A percentile compares a stretch with the other conserved stretches of the same genome.
These are phyloP conservation scores for Brachionus plicatilis DNA, from an alignment of 1,140 invertebrate species.

Conservation along the genomic window DNA sequence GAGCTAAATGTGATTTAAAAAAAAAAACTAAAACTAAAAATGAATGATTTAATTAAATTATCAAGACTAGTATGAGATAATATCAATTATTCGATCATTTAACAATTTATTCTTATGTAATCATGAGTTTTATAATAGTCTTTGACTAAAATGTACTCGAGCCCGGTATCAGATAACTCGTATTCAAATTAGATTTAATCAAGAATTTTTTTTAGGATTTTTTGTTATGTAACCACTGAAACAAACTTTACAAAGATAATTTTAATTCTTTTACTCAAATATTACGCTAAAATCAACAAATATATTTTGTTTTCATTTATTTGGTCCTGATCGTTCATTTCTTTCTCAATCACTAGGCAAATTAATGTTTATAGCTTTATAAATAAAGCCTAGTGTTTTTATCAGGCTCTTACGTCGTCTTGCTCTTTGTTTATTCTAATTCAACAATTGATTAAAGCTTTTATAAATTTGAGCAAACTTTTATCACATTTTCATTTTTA, in stretches of 20 bases:
- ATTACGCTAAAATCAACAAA: conserved; percentile 15
- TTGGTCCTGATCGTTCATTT: neutral
- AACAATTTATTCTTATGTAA: neutral
- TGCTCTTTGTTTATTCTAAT: neutral
- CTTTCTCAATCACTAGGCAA: neutral
- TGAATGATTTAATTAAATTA: neutral
- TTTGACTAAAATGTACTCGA: neutral
- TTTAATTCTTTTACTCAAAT: conserved; percentile 9
- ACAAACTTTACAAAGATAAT: neutral
- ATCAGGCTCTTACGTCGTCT: neutral
- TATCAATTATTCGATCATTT: neutral
- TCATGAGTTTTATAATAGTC: neutral
- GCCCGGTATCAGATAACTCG: neutral
- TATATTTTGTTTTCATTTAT: conserved; percentile 6
- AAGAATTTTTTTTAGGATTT: neutral
- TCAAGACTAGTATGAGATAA: neutral
- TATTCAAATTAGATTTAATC: conserved; percentile 28
- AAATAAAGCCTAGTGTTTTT: neutral
- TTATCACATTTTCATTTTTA: neutral
- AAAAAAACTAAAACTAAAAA: neutral
- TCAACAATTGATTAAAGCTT: neutral
- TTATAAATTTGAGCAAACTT: neutral
- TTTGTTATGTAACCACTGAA: conserved; percentile 20
- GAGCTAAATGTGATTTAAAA: neutral
- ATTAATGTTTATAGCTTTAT: neutral